phyloP scores from a whole-genome alignment of 1,140 invertebrate species.

The Sycobia sp. region DNA sequence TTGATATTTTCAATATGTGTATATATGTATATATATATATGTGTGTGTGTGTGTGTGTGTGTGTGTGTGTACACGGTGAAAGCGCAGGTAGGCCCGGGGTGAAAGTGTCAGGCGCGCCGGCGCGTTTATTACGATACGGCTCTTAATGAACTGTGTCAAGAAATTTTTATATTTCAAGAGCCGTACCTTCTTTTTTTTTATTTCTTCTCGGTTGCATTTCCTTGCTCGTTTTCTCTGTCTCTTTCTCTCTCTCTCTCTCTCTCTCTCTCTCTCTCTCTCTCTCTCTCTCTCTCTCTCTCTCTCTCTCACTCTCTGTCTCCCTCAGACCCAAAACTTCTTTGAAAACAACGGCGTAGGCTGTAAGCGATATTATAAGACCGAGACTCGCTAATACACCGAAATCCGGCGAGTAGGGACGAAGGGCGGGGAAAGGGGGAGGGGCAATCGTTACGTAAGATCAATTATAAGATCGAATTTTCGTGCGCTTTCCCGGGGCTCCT shows the following conservation, averaged over 20 bases:
- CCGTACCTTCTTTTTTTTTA: neutral
- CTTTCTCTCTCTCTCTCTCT: slow-evolving; percentile 23
- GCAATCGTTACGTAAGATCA: too few relatives aligned
- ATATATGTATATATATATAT: neutral
- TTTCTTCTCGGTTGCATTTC: neutral
- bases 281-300: slow-evolving; percentile 20
- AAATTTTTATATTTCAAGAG: slow-evolving; percentile 1
- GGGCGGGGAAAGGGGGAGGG: too few relatives aligned
- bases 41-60: too few relatives aligned
- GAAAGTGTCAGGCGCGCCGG: slow-evolving; percentile 39
- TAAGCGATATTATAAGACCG: too few relatives aligned
- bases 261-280: slow-evolving; percentile 4
- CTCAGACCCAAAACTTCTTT: neutral
- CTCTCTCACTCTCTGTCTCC: neutral
- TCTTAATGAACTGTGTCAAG: slow-evolving; percentile 22
- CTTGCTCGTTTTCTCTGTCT: slow-evolving; percentile 52
- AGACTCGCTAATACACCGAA: too few relatives aligned
- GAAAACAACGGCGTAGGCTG: neutral
- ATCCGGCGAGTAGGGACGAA: too few relatives aligned
- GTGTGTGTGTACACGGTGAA: too few relatives aligned
- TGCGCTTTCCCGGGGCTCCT: too few relatives aligned
- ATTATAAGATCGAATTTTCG: too few relatives aligned
- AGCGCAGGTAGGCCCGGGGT: slow-evolving; percentile 29
- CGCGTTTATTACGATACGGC: slow-evolving; percentile 5
- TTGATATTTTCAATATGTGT: too few relatives aligned